Base-by-base conservation (phyloP, 2,113 vertebrate species). In the Callocephalon fimbriatum region DNA sequence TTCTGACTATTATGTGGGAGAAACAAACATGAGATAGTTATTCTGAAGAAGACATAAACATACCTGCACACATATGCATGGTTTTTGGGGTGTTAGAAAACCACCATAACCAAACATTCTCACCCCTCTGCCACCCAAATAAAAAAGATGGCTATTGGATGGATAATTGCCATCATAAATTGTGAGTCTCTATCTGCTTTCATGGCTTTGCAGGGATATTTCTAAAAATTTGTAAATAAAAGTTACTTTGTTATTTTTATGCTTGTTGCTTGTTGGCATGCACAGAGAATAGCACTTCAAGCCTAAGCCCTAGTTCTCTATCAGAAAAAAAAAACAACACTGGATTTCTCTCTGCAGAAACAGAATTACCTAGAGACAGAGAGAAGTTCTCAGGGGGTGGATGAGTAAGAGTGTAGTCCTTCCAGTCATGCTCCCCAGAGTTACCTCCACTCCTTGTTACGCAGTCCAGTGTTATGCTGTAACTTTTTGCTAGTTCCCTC, bases 361-460 rank as follows among this genome's bases (percentile, higher is more conserved):
- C 22, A 50, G n/a, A 10, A 73, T 62, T 85, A 38, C 50, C 15
- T 44, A 25, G n/a, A 84, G 40, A 25, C 0, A 2, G 53, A 75
- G 5, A 27, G 48, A 76, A 80, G 23, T 35, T 31, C 23, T 45
- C 6, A 17, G 9, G 4, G 11, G 1, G 11, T 67, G 12, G 31
- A 35, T 29, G 32, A 62, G 12, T 21, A 38, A 71, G 16, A 31
- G 23, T 0, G 0, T 3, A 53, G 62, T 27, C 35, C 31, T 63
- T 47, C 26, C 26, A 47, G 35, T 15, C 0, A 0, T 1, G 1
- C 12, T 45, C 19, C 45, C 13, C 10, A 91, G 25, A 66, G 62
- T 31, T 38, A 29, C 15, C 32, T 1, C 0, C 1, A 7, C 1
- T 73, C 37, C 17, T 40, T 51, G 7, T 17, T 77, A 8, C 9